Evolutionary conservation across 2,797 vertebrate genomes (phyloP).

Genomic region (Mormyrus hasselquistii): DNA sequence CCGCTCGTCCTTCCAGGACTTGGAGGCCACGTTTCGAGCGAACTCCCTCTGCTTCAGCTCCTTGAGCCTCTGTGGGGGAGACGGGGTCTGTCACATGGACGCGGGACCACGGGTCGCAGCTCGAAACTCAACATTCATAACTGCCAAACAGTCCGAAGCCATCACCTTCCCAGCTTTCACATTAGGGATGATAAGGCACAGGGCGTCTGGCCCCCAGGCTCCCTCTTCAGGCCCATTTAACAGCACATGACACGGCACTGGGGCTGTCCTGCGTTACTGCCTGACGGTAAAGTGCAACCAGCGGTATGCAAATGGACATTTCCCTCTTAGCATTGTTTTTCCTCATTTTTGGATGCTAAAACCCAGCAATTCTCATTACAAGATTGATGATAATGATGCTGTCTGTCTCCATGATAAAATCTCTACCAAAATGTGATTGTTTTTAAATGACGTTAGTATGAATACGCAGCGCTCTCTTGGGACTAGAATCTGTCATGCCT

Average conservation of each 20-base stretch:
- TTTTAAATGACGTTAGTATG: background rate
- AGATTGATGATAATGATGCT: background rate
- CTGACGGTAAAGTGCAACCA: background rate
- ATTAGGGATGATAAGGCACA: background rate
- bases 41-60: constrained; percentile 98
- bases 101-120: background rate
- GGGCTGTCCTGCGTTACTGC: background rate
- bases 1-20: constrained; percentile 97
- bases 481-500: background rate
- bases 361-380: background rate
- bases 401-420: background rate
- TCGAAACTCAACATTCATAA: background rate
- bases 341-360: background rate
- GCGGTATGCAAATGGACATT: background rate
- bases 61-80: constrained; percentile 77
- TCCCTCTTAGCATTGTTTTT: background rate
- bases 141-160: constrained; percentile 18
- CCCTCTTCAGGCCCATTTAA: background rate
- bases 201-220: background rate
- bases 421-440: background rate
- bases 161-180: constrained; percentile 36
- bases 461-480: background rate
- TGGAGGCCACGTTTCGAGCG: constrained; percentile 93
- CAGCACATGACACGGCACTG: background rate
- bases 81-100: constrained; percentile 15